These are phyloP conservation scores for Cloeon dipterum DNA, from an alignment of 2,888 invertebrate species.

Conservation along the genomic window DNA sequence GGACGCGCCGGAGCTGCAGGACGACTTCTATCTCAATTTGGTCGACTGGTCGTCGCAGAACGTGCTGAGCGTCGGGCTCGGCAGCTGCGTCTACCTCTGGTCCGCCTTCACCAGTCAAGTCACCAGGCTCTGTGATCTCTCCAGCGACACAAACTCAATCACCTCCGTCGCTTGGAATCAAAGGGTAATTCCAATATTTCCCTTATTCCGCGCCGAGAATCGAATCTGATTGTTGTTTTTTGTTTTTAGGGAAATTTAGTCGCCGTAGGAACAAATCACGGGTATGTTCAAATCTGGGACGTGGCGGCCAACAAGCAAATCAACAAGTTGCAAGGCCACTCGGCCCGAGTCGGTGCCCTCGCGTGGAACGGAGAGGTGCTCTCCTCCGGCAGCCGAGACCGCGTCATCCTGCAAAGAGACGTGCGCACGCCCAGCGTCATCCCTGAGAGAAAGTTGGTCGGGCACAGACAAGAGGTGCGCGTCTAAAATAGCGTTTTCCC, in stretches of 20 bases:
- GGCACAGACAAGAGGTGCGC: conserved; percentile 78
- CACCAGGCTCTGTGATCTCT: conserved; percentile 84
- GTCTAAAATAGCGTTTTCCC: too few species aligned
- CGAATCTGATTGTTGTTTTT: background rate
- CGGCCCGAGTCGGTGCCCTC: conserved; percentile 76
- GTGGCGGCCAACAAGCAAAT: conserved; percentile 84
- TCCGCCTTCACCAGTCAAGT: conserved; percentile 98
- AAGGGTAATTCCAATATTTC: conserved; percentile 22
- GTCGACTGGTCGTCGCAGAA: conserved; percentile 99
- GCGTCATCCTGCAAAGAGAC: conserved; percentile 83
- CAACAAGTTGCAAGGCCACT: conserved; percentile 74
- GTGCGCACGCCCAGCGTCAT: conserved; percentile 61
- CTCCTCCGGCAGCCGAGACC: conserved; percentile 85
- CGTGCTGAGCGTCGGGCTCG: conserved; percentile 90
- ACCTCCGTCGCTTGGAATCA: conserved; percentile 99
- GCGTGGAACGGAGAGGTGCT: conserved; percentile 96
- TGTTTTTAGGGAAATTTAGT: conserved; percentile 55
- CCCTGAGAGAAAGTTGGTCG: conserved; percentile 58
- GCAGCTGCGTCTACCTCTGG: conserved; percentile 96
- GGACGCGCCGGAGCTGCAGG: conserved; percentile 90
- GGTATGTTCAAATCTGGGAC: conserved; percentile 96
- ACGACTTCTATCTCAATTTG: conserved; percentile 96
- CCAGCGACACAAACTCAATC: conserved; percentile 80
- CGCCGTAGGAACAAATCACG: conserved; percentile 94
- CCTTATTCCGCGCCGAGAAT: too few species aligned